phyloP scores from a whole-genome alignment of 2,797 vertebrate genomes.

The Gobionotothen gibberifrons region DNA sequence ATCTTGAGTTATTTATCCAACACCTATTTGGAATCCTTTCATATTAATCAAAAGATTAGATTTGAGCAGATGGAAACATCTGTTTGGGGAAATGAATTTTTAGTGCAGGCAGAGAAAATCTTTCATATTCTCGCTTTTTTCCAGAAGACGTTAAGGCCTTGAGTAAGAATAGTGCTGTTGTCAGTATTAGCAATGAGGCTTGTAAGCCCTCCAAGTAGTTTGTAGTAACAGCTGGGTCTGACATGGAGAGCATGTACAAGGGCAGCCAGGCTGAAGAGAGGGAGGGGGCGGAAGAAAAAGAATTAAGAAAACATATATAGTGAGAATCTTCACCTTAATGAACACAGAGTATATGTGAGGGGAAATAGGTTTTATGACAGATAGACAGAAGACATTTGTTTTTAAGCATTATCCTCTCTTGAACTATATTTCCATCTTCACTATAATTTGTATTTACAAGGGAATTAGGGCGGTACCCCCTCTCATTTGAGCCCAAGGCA shows the following conservation, averaged over 20 bases:
- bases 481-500: slow-evolving; percentile 10
- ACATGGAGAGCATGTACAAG: slow-evolving; percentile 88
- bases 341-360: slow-evolving; percentile 38
- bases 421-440: not conserved
- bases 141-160: slow-evolving; percentile 73
- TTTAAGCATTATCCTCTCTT: slow-evolving; percentile 1
- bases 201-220: slow-evolving; percentile 88
- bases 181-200: slow-evolving; percentile 85
- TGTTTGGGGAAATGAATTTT: slow-evolving; percentile 70
- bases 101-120: slow-evolving; percentile 59
- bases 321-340: slow-evolving; percentile 61
- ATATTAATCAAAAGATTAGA: slow-evolving; percentile 73
- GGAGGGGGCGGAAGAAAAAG: slow-evolving; percentile 72
- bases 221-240: slow-evolving; percentile 90
- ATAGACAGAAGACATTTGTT: slow-evolving; percentile 14
- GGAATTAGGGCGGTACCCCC: slow-evolving; percentile 12
- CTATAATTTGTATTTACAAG: slow-evolving; percentile 10
- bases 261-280: slow-evolving; percentile 82
- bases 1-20: slow-evolving; percentile 69
- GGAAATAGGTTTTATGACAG: slow-evolving; percentile 33
- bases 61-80: slow-evolving; percentile 75
- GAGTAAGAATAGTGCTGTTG: slow-evolving; percentile 83
- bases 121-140: slow-evolving; percentile 69
- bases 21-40: slow-evolving; percentile 64
- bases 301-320: slow-evolving; percentile 64